Evolutionary conservation across 1,140 invertebrate species (phyloP).

Genomic region (Aphaenogaster rudis): DNA sequence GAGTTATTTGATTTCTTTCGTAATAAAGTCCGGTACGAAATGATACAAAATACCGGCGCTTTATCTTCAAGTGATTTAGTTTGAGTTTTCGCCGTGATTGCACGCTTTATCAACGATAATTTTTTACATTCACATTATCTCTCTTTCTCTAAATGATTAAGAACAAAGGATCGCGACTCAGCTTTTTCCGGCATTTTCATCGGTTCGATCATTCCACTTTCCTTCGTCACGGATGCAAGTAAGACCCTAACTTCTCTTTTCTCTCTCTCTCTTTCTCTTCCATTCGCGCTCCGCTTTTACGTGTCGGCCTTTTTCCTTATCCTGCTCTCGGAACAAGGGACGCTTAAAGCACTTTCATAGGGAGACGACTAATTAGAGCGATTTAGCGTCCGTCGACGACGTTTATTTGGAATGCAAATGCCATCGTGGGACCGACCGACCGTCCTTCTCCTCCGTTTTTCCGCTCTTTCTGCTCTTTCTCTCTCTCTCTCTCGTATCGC

Average conservation of each 20-base stretch:
- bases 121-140: slow-evolving; percentile 25
- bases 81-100: background rate
- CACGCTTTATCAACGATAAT: slow-evolving; percentile 33
- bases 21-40: background rate
- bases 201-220: slow-evolving; percentile 56
- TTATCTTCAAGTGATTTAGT: background rate
- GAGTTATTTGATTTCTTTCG: background rate
- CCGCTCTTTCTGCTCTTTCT: background rate
- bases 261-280: background rate
- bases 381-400: slow-evolving; percentile 73
- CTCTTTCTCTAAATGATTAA: slow-evolving; percentile 30
- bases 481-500: slow-evolving; percentile 33
- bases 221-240: slow-evolving; percentile 36
- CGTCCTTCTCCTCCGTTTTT: slow-evolving; percentile 24
- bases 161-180: slow-evolving; percentile 30
- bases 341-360: slow-evolving; percentile 77
- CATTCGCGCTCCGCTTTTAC: slow-evolving; percentile 40
- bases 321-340: slow-evolving; percentile 72
- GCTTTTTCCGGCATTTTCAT: slow-evolving; percentile 56
- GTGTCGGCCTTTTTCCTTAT: slow-evolving; percentile 68
- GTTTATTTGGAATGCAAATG: slow-evolving; percentile 79
- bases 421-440: slow-evolving; percentile 51
- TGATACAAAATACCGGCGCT: background rate
- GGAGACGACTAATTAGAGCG: slow-evolving; percentile 77
- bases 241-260: slow-evolving; percentile 20